phyloP scores from a whole-genome alignment of 2,797 vertebrate species.

The Aulostomus chinensis region DNA sequence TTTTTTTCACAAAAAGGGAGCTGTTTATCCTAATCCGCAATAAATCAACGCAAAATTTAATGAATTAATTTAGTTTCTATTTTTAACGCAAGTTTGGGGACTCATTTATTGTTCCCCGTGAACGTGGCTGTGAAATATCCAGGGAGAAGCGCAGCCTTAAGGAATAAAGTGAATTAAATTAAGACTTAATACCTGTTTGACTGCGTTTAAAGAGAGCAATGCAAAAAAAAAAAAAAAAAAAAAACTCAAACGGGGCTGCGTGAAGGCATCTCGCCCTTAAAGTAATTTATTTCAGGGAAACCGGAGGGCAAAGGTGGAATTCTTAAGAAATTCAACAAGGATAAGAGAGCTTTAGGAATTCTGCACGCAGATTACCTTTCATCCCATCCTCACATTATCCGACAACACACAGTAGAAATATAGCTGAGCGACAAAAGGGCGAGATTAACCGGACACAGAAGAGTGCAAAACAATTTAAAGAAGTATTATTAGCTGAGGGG shows the following conservation, averaged over 20 bases:
- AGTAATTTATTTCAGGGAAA: conserved; percentile 79
- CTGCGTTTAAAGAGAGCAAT: conserved; percentile 30
- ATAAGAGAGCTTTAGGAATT: conserved; percentile 78
- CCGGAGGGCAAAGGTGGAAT: conserved; percentile 77
- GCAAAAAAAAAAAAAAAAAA: background rate
- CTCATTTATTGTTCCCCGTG: conserved; percentile 20
- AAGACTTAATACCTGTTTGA: conserved; percentile 47
- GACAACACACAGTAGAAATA: conserved; percentile 75
- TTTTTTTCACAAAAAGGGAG: no score
- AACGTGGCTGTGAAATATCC: conserved; percentile 23
- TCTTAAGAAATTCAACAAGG: conserved; percentile 80
- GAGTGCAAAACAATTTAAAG: conserved; percentile 58
- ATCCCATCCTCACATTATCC: conserved; percentile 71
- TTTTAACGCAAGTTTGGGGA: conserved; percentile 25
- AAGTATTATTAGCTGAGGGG: conserved; percentile 8
- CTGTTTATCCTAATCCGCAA: no score
- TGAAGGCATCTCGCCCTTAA: conserved; percentile 63
- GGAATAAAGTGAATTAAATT: conserved; percentile 42
- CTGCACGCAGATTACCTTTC: conserved; percentile 76
- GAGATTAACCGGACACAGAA: conserved; percentile 64
- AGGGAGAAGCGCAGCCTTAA: conserved; percentile 30
- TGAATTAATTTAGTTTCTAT: conserved; percentile 10
- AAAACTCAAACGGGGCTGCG: conserved; percentile 18
- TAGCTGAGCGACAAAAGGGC: conserved; percentile 64
- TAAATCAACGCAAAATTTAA: conserved; percentile 5